These are phyloP conservation scores for Nerophis ophidion DNA, from an alignment of 2,113 vertebrate species.

Conservation along the genomic window DNA sequence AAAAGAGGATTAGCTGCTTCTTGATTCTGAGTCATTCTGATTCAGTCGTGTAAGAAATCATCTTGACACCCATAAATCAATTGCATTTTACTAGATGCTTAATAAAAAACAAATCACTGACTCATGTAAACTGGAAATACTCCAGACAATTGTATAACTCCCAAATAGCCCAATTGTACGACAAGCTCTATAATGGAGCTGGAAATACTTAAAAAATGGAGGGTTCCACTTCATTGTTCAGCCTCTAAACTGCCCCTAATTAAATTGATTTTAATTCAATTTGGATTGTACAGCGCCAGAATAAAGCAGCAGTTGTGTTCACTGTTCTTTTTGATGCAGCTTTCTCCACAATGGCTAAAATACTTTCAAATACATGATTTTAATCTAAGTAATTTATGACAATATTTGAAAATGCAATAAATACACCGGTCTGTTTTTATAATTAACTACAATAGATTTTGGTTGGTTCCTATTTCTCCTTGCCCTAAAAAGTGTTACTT, in stretches of 20 bases:
- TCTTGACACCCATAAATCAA: constrained; percentile 45
- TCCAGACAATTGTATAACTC: constrained; percentile 35
- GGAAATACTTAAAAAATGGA: constrained; percentile 5
- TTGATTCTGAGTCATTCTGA: constrained; percentile 37
- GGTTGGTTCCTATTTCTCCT: too few species aligned
- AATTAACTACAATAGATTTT: too few species aligned
- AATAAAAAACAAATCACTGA: constrained; percentile 38
- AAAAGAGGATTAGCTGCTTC: constrained; percentile 39
- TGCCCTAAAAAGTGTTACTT: too few species aligned
- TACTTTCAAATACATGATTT: neutral
- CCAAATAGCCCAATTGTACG: constrained; percentile 29
- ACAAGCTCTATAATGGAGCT: constrained; percentile 3
- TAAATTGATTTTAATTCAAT: neutral
- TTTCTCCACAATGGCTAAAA: neutral
- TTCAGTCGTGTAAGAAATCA: constrained; percentile 36
- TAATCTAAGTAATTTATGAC: too few species aligned
- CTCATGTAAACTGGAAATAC: constrained; percentile 29
- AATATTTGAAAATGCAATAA: too few species aligned
- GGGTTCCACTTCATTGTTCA: constrained; percentile 6
- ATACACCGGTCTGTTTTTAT: too few species aligned
- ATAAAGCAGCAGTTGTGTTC: neutral
- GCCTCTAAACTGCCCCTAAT: neutral
- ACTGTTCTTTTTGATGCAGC: neutral
- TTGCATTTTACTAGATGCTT: constrained; percentile 48
- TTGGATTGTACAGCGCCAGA: neutral